These are phyloP conservation scores for Loriculus beryllinus DNA, from an alignment of 2,797 vertebrate genomes.

Conservation along the genomic window DNA sequence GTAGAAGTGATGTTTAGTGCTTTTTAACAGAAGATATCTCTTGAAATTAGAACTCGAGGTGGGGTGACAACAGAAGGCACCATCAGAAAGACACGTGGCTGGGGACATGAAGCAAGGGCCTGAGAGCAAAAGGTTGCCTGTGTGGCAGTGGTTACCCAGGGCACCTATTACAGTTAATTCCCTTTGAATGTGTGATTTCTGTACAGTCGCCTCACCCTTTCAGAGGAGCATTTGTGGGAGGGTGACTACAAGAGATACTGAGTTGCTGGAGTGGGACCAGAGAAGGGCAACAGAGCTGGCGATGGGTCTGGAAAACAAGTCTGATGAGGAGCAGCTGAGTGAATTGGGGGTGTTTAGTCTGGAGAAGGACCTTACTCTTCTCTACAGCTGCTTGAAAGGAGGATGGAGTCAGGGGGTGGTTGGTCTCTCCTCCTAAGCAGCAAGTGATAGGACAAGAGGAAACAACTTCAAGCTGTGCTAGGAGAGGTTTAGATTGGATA, in stretches of 20 bases:
- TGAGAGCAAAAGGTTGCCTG: neutral
- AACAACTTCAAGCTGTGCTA: neutral
- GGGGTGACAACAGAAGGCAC: neutral
- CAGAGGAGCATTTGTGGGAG: neutral
- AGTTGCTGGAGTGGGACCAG: neutral
- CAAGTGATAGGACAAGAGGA: neutral
- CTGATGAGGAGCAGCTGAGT: neutral
- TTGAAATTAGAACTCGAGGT: neutral
- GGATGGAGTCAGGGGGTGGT: neutral
- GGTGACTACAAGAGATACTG: neutral
- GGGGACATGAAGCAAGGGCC: accelerated
- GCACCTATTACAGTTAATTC: accelerated
- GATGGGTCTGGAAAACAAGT: neutral
- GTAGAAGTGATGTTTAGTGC: neutral
- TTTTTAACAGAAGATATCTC: neutral
- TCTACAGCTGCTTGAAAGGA: neutral
- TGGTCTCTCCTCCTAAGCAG: neutral
- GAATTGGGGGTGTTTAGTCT: neutral
- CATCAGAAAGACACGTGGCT: neutral
- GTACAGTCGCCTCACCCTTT: accelerated
- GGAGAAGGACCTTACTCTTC: neutral
- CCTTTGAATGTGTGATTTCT: accelerated
- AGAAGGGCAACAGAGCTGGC: neutral
- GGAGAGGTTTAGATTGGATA: neutral
- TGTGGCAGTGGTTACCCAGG: accelerated